Percentiles rank a stretch among this genome's conserved stretches.
Evolutionary conservation across 2,113 vertebrate species (phyloP).

Genomic region (Amphilophus citrinellus): DNA sequence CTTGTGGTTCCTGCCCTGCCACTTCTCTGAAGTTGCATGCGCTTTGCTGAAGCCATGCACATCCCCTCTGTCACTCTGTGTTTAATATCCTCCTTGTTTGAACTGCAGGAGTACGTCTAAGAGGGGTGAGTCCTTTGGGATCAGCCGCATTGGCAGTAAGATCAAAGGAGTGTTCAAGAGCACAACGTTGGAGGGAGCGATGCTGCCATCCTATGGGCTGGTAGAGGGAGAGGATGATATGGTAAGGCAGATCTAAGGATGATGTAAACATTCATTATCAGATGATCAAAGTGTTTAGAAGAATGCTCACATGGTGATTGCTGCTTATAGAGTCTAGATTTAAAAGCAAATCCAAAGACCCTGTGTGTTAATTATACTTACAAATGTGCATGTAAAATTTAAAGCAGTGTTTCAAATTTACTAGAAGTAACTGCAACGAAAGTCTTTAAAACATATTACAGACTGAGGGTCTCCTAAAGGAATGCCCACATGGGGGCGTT

Average conservation of each 20-base stretch:
- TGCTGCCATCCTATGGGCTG: slow-evolving; percentile 91
- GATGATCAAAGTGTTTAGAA: neutral
- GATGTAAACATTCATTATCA: neutral
- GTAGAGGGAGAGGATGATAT: slow-evolving; percentile 94
- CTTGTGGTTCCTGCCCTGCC: neutral
- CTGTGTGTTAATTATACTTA: neutral
- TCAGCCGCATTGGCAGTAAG: slow-evolving; percentile 96
- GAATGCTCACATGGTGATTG: too few relatives aligned
- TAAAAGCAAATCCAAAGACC: too few relatives aligned
- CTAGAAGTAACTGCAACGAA: neutral
- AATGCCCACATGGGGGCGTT: slow-evolving; percentile 49
- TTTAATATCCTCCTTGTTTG: slow-evolving; percentile 34
- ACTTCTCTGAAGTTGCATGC: slow-evolving; percentile 52
- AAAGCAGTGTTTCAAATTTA: neutral
- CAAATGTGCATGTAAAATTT: neutral
- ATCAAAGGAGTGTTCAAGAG: slow-evolving; percentile 99
- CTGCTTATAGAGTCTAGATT: too few relatives aligned
- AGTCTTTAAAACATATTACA: neutral
- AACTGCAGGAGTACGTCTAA: slow-evolving; percentile 89
- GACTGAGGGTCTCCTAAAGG: neutral
- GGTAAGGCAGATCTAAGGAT: slow-evolving; percentile 77
- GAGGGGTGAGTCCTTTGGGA: slow-evolving; percentile 95
- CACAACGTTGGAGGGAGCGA: slow-evolving; percentile 96
- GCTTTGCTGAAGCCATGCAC: slow-evolving; percentile 39
- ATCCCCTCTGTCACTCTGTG: neutral